Conservation (phyloP, 1,140 invertebrate genomes). For the Coelopa frigida region DNA sequence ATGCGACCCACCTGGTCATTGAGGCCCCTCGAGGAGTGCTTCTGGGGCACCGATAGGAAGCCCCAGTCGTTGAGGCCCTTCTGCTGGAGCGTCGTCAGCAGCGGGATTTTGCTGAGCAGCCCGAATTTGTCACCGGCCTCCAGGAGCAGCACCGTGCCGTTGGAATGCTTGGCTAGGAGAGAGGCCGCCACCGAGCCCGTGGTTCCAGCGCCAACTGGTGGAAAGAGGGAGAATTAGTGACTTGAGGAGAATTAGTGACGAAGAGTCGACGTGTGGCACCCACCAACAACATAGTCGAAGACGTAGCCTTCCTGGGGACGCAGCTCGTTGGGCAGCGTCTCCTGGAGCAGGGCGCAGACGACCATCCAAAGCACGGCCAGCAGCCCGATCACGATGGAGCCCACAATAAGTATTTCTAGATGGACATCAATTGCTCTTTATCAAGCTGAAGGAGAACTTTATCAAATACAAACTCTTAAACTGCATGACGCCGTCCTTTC, state of each 20-base stretch:
- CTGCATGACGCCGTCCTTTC: too few relatives aligned
- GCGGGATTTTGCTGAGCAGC: slow-evolving; percentile 52
- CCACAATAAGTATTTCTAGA: slow-evolving; percentile 28
- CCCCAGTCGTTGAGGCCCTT: slow-evolving; percentile 58
- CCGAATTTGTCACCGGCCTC: slow-evolving; percentile 65
- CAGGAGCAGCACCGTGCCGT: slow-evolving; percentile 56
- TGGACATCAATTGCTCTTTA: too few relatives aligned
- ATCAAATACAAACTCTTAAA: too few relatives aligned
- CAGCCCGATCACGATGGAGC: slow-evolving; percentile 20
- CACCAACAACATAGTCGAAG: slow-evolving; percentile 41
- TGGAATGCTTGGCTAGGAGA: slow-evolving; percentile 53
- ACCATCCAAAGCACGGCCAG: slow-evolving; percentile 24
- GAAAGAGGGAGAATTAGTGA: background rate
- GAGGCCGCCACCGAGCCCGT: slow-evolving; percentile 71
- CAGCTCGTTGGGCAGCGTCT: slow-evolving; percentile 27
- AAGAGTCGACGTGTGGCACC: slow-evolving; percentile 2
- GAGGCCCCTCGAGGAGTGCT: slow-evolving; percentile 57
- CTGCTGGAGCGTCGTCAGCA: slow-evolving; percentile 59
- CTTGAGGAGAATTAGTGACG: too few relatives aligned
- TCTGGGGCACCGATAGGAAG: slow-evolving; percentile 55
- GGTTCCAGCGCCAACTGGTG: slow-evolving; percentile 69
- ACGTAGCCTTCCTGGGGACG: slow-evolving; percentile 15
- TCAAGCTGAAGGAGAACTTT: too few relatives aligned
- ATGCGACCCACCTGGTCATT: slow-evolving; percentile 47
- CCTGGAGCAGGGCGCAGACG: slow-evolving; percentile 19